These are phyloP conservation scores for Netelia fuscicornis DNA, from an alignment of 2,888 invertebrate species.

Conservation along the genomic window DNA sequence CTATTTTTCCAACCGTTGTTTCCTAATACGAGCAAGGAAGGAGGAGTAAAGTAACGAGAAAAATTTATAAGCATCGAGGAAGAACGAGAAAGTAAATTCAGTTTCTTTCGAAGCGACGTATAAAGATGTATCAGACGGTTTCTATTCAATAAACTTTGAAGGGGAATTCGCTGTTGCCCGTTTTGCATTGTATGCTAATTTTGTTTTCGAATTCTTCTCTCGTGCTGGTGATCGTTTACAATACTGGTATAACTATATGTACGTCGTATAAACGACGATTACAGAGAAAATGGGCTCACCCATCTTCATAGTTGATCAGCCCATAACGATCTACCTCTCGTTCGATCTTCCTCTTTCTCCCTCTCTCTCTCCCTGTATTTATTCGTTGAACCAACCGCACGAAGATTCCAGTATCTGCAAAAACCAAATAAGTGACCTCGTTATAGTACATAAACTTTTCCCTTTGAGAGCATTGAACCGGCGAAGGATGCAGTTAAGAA, in stretches of 20 bases:
- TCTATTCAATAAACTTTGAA: neutral
- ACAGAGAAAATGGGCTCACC: constrained; percentile 32
- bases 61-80: neutral
- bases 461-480: constrained; percentile 58
- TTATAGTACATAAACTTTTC: constrained; percentile 61
- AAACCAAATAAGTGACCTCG: constrained; percentile 61
- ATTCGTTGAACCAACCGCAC: constrained; percentile 39
- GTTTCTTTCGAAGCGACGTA: neutral
- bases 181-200: neutral
- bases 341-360: neutral
- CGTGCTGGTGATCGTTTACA: neutral
- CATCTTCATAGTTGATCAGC: constrained; percentile 43
- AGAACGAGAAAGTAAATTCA: neutral
- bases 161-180: neutral
- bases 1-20: too few relatives aligned
- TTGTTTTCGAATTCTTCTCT: neutral
- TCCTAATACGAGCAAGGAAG: neutral
- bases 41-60: neutral
- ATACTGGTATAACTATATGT: neutral
- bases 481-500: neutral
- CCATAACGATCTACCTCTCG: constrained; percentile 43
- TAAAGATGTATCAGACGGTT: neutral
- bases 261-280: constrained; percentile 33
- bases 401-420: constrained; percentile 46
- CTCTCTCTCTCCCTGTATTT: constrained; percentile 34